These are phyloP conservation scores for Ophonus ardosiacus DNA, from an alignment of 2,888 invertebrate genomes.

Conservation along the genomic window DNA sequence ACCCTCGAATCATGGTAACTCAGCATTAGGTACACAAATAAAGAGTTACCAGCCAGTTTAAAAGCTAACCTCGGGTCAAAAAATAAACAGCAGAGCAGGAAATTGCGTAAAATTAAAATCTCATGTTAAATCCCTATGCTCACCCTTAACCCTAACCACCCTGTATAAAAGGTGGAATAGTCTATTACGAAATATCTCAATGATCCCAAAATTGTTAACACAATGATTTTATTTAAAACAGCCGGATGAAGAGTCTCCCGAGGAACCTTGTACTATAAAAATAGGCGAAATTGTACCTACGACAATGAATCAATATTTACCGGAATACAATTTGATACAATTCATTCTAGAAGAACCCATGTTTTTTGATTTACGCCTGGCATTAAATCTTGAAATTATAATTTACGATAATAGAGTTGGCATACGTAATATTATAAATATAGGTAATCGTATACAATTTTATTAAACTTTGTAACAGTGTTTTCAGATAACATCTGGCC, in stretches of 20 bases:
- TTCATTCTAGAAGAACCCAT: slow-evolving; percentile 74
- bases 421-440: background rate
- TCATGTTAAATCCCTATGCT: no score
- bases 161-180: no score
- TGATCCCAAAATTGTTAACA: no score
- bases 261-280: slow-evolving; percentile 35
- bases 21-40: no score
- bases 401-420: background rate
- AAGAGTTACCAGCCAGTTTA: no score
- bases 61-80: no score
- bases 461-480: background rate
- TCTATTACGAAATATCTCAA: no score
- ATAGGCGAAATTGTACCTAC: slow-evolving; percentile 32
- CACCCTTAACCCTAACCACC: no score
- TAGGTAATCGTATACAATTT: background rate
- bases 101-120: no score
- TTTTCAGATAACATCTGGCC: slow-evolving; percentile 68
- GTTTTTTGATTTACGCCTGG: background rate
- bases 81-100: no score
- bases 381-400: background rate
- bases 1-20: no score
- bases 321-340: slow-evolving; percentile 77
- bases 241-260: background rate
- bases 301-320: slow-evolving; percentile 74
- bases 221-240: background rate